Conservation (phyloP, 2,888 invertebrate species). For the Chaetogeoica ovagalla region DNA sequence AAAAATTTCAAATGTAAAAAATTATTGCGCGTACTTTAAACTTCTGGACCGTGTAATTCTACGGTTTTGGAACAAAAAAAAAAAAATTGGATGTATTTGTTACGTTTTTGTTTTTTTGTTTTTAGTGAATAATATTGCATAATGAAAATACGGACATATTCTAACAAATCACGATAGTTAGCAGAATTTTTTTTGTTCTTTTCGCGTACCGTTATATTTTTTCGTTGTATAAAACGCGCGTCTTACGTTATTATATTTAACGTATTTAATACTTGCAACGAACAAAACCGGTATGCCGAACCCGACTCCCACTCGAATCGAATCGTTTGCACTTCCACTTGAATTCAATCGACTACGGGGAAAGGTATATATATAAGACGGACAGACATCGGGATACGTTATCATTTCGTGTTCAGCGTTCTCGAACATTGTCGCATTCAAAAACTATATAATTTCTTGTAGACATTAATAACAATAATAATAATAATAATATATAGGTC, state of each 20-base stretch:
- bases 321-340: not conserved
- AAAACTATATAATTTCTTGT: not conserved
- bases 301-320: conserved; percentile 11
- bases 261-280: not conserved
- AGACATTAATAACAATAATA: too few species aligned
- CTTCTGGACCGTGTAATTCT: too few species aligned
- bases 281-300: conserved; percentile 27
- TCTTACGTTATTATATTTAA: not conserved
- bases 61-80: too few species aligned
- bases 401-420: not conserved
- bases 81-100: too few species aligned
- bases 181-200: too few species aligned
- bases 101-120: too few species aligned
- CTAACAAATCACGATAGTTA: too few species aligned
- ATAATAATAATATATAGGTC: too few species aligned
- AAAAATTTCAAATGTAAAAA: too few species aligned
- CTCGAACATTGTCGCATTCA: not conserved
- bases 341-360: not conserved
- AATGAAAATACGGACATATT: too few species aligned
- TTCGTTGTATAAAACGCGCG: not conserved
- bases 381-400: not conserved
- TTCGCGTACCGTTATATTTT: not conserved
- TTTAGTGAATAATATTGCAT: too few species aligned
- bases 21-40: too few species aligned
- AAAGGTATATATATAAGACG: conserved; percentile 44